Evolutionary conservation across 2,888 invertebrate species (phyloP).

Genomic region (Pterostichus niger): DNA sequence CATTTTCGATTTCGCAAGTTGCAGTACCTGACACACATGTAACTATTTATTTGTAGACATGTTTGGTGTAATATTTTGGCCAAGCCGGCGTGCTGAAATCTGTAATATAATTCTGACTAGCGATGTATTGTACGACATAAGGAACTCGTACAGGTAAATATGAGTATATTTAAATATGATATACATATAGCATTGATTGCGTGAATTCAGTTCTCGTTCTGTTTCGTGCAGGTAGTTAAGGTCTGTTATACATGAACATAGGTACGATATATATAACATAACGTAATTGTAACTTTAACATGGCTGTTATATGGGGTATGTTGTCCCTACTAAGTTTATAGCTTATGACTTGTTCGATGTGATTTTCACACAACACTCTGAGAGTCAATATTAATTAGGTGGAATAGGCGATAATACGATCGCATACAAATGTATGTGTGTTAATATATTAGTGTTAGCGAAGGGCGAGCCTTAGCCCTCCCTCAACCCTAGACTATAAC

Average conservation of each 20-base stretch:
- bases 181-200: slow-evolving; percentile 19
- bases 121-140: not conserved
- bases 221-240: slow-evolving; percentile 17
- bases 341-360: slow-evolving; percentile 67
- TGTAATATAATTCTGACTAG: slow-evolving; percentile 34
- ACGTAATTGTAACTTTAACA: slow-evolving; percentile 66
- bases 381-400: slow-evolving; percentile 67
- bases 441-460: slow-evolving; percentile 64
- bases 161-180: no score
- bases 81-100: slow-evolving; percentile 18
- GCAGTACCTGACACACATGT: slow-evolving; percentile 58
- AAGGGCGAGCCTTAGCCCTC: slow-evolving; percentile 54
- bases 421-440: slow-evolving; percentile 67
- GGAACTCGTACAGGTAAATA: not conserved
- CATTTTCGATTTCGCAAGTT: slow-evolving; percentile 29
- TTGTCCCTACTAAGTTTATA: slow-evolving; percentile 66
- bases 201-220: slow-evolving; percentile 13
- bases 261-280: slow-evolving; percentile 56
- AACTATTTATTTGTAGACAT: slow-evolving; percentile 57
- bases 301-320: slow-evolving; percentile 66
- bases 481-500: slow-evolving; percentile 63
- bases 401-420: slow-evolving; percentile 64
- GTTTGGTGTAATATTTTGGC: slow-evolving; percentile 63
- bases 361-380: slow-evolving; percentile 67
- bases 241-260: slow-evolving; percentile 50